Evolutionary conservation across 2,888 invertebrate genomes (phyloP).

Genomic region (Orchesellides sinensis): DNA sequence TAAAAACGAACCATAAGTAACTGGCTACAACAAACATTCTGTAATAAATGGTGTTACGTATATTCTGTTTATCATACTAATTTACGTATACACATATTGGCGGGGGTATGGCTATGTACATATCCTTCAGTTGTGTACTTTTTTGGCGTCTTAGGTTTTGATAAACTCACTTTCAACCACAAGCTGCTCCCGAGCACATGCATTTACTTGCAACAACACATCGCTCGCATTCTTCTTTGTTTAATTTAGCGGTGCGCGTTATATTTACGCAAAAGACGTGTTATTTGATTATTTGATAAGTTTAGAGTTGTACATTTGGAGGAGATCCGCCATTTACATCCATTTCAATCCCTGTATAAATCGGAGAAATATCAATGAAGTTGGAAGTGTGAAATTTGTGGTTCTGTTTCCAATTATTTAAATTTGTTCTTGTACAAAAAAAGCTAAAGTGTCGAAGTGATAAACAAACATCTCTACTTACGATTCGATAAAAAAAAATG

Average conservation of each 20-base stretch:
- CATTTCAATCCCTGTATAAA: background rate
- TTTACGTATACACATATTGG: too few relatives aligned
- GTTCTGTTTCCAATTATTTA: too few relatives aligned
- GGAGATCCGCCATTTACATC: background rate
- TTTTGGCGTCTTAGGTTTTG: background rate
- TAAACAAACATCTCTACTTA: too few relatives aligned
- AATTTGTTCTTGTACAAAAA: too few relatives aligned
- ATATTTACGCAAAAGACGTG: background rate
- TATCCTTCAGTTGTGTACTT: constrained; percentile 21
- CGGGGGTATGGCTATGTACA: too few relatives aligned
- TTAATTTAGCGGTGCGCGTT: background rate
- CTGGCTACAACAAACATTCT: background rate
- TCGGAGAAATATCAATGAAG: too few relatives aligned
- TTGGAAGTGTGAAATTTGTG: background rate
- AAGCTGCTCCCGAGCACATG: constrained; percentile 45
- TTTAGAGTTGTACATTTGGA: background rate
- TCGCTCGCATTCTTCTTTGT: background rate
- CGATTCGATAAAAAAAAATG: too few relatives aligned
- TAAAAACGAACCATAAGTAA: background rate
- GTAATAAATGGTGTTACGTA: too few relatives aligned
- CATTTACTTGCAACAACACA: background rate
- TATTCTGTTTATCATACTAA: too few relatives aligned
- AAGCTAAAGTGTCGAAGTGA: too few relatives aligned
- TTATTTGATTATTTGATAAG: background rate
- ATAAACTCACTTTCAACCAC: constrained; percentile 60